Evolutionary conservation across 2,113 vertebrate species (phyloP).

Genomic region (Dunckerocampus dactyliophorus): DNA sequence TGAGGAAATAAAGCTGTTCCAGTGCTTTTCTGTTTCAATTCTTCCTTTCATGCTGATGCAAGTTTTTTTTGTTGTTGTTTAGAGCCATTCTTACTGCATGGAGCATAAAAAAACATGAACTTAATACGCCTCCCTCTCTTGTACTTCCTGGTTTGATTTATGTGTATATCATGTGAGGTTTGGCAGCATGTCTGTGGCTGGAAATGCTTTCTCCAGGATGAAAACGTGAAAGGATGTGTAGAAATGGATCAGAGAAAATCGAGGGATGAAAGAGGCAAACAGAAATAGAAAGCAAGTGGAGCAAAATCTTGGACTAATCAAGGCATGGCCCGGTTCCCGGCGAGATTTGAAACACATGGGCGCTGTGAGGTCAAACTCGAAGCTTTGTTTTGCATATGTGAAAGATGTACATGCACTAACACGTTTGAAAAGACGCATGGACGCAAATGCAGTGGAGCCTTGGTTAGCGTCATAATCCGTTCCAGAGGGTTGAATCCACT

Average conservation of each 20-base stretch:
- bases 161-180: slow-evolving; percentile 15
- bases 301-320: slow-evolving; percentile 43
- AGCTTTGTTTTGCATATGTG: neutral
- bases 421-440: too few relatives aligned
- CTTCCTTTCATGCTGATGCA: slow-evolving; percentile 28
- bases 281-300: neutral
- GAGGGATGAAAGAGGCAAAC: slow-evolving; percentile 15
- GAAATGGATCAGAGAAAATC: slow-evolving; percentile 5
- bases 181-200: slow-evolving; percentile 10
- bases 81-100: slow-evolving; percentile 34
- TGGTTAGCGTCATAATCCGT: too few relatives aligned
- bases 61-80: slow-evolving; percentile 22
- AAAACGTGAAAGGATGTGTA: slow-evolving; percentile 2
- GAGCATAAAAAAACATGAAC: slow-evolving; percentile 33
- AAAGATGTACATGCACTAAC: neutral
- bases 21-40: slow-evolving; percentile 18
- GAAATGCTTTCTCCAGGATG: slow-evolving; percentile 14
- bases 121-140: slow-evolving; percentile 9
- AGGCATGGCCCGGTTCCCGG: slow-evolving; percentile 31
- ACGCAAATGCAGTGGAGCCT: too few relatives aligned
- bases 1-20: slow-evolving; percentile 30
- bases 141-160: neutral
- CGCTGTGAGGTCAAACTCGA: neutral
- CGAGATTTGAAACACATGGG: slow-evolving; percentile 48
- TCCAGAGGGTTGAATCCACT: too few relatives aligned